Conservation (phyloP, 2,113 vertebrate species). For the Gopherus flavomarginatus region DNA sequence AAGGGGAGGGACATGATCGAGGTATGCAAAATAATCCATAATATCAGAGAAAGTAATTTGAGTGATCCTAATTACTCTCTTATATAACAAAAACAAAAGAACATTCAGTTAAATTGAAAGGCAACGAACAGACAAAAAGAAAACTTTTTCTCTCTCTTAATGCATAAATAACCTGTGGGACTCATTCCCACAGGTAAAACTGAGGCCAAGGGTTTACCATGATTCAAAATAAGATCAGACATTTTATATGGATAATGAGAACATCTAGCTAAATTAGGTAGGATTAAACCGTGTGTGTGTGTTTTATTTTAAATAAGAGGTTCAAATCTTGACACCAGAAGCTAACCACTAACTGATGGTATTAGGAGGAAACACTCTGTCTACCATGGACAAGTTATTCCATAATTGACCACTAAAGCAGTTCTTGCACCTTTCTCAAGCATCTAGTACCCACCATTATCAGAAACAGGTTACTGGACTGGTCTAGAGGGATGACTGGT, state of each 20-base stretch:
- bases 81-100: not conserved
- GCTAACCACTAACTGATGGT: not conserved
- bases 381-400: not conserved
- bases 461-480: not conserved
- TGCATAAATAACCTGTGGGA: not conserved
- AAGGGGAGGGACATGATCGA: not conserved
- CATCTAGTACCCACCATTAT: not conserved
- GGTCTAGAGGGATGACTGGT: not conserved
- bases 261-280: not conserved
- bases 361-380: not conserved
- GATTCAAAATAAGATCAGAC: conserved; percentile 5
- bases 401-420: not conserved
- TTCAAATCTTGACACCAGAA: not conserved
- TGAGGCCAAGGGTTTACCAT: not conserved
- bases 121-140: not conserved
- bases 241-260: not conserved
- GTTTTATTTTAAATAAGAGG: not conserved
- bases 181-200: not conserved
- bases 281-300: not conserved
- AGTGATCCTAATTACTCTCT: not conserved
- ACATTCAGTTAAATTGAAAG: not conserved
- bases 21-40: not conserved
- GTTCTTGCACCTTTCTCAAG: not conserved
- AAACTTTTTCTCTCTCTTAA: not conserved
- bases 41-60: not conserved